A percentile compares a stretch with the other conserved stretches of the same genome.
Evolutionary conservation across 2,888 invertebrate species (phyloP).

Genomic region (Erannis defoliaria): DNA sequence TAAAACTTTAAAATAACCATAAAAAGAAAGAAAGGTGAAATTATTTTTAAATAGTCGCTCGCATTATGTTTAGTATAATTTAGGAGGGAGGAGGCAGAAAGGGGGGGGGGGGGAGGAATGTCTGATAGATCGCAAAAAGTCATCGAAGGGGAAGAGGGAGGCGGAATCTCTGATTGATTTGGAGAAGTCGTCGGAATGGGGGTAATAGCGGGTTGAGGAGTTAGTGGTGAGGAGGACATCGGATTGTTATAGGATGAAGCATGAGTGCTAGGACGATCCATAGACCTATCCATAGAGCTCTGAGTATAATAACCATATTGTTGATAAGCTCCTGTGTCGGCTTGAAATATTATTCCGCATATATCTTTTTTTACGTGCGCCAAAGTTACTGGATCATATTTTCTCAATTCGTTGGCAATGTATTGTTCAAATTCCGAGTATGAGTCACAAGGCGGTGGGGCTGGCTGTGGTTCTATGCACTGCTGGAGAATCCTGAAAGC

Average conservation of each 20-base stretch:
- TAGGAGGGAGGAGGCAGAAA: conserved; percentile 7
- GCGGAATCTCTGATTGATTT: conserved; percentile 7
- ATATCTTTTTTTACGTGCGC: conserved; percentile 27
- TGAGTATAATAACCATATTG: conserved; percentile 17
- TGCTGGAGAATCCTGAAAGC: conserved; percentile 32
- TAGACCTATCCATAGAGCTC: conserved; percentile 20
- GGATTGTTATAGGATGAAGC: conserved; percentile 14
- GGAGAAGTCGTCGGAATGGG: conserved; percentile 3
- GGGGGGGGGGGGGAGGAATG: conserved; percentile 3
- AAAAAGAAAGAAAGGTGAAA: conserved; percentile 10
- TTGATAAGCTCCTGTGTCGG: conserved; percentile 33
- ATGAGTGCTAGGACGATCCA: conserved; percentile 25
- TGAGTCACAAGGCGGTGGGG: conserved; percentile 29
- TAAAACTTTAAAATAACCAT: conserved; percentile 5
- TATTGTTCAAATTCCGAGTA: conserved; percentile 29
- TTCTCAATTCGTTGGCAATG: conserved; percentile 35
- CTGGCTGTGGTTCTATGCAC: conserved; percentile 26
- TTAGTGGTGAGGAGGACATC: conserved; percentile 14
- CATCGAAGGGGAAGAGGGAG: conserved; percentile 1
- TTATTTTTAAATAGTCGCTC: conserved; percentile 8
- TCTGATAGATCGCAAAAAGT: conserved; percentile 6
- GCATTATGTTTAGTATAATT: conserved; percentile 10
- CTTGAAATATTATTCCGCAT: conserved; percentile 34
- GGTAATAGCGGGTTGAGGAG: conserved; percentile 9
- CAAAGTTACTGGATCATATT: conserved; percentile 33